Base-by-base conservation (phyloP, 1,140 invertebrate species). In the Drosophila parvula region DNA sequence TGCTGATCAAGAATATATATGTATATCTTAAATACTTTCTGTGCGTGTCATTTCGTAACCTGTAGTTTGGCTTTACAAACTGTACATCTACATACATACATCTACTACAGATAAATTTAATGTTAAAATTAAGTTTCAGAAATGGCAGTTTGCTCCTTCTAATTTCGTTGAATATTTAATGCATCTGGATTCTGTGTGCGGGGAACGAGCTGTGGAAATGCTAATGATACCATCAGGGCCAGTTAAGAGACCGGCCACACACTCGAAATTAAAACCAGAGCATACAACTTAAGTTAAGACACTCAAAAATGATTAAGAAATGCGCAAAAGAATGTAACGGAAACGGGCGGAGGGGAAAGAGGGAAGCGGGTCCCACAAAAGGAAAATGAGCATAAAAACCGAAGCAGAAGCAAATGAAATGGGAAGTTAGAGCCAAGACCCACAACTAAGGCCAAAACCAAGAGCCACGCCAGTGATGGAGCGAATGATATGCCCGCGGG, bases 401-500 rank as follows among this genome's bases (percentile, higher is more conserved):
- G 62, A 55, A 27, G 59, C 44, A 60, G 63, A 71, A 47, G 61
- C 59, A 79, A 84, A 69, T 64, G 67, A 74, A 79, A 83, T 70
- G 79, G 57, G 53, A 65, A 63, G 64, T 48, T n/a, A 76, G 61
- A 56, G 36, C 59, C 61, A 43, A 40, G 56, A 61, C 50, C 45
- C 56, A 38, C 40, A 62, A 10, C 62, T 36, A 45, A 28, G 63
- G 41, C 62, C 64, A 58, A 40, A 57, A 28, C 34, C 51, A 43
- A 77, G 53, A 64, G 44, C 58, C 50, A 65, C 48, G 67, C 30
- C 75, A 74, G 74, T 89, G 84, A 84, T 84, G 80, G 64, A 89
- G 78, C 84, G 80, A 81, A 90, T 90, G 86, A 90, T 86, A 90
- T 90, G 86, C 86, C 86, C 86, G 81, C 79, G 86, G 86, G 86